Conservation (phyloP, 2,113 vertebrate species). For the Epinephelus moara region DNA sequence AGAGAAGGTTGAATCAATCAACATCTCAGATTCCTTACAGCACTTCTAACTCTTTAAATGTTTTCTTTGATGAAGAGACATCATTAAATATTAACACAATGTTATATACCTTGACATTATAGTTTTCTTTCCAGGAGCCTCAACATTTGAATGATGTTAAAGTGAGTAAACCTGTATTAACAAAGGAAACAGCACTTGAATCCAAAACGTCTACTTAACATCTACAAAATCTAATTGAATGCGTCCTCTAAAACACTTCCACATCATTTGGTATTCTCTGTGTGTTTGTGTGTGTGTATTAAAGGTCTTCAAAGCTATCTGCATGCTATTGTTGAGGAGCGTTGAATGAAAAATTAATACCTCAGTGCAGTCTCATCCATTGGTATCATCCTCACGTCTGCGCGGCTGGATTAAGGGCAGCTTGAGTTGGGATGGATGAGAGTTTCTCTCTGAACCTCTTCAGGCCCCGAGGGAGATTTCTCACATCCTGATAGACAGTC, state of each 20-base stretch:
- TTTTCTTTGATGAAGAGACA: too few species aligned
- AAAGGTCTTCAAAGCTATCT: background rate
- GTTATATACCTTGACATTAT: too few species aligned
- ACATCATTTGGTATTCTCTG: background rate
- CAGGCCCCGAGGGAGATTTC: conserved; percentile 19
- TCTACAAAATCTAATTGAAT: background rate
- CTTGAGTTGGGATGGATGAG: conserved; percentile 39
- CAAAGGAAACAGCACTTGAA: background rate
- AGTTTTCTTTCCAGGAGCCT: background rate
- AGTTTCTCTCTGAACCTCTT: conserved; percentile 57
- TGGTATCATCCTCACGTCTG: conserved; percentile 62
- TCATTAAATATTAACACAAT: background rate
- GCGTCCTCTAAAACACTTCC: background rate
- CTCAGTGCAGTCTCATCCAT: conserved; percentile 12
- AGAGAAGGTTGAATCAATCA: background rate
- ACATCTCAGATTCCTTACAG: background rate
- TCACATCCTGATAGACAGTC: conserved; percentile 24
- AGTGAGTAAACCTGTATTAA: background rate
- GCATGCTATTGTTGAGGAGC: conserved; percentile 14
- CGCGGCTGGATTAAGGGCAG: conserved; percentile 49
- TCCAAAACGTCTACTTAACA: background rate
- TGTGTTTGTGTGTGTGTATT: background rate
- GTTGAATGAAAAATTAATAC: conserved; percentile 43
- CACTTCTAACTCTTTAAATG: background rate
- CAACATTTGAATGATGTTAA: background rate